Base-by-base conservation (phyloP, 35 echinoderm and acorn worm species). In the Diadema setosum region DNA sequence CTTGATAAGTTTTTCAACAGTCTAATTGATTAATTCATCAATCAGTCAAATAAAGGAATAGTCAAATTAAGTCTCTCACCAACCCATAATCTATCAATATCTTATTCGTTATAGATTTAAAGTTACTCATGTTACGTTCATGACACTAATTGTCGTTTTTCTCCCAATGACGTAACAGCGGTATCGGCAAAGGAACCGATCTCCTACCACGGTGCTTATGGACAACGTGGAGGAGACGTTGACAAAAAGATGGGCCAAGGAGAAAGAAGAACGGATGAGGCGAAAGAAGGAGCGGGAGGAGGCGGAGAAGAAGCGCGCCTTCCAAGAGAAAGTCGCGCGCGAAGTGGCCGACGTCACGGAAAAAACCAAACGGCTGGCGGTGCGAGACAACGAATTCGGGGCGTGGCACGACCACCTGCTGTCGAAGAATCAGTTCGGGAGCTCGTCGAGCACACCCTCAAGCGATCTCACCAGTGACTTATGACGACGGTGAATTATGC, bases 191-290 rank as follows among this genome's bases (percentile, higher is more conserved):
- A 85, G 83, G 34, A 83, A 93, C 21, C 74, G 94, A 21, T 89
- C 90, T 41, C 94, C 94, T 25, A 91, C 93, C 69, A 93, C 90
- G 2, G 94, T 87, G 8, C 89, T 97, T 8, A 78, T 97, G 70
- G 94, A 90, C 30, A 82, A 48, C 12, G 92, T 97, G 31, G 94
- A 97, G 42, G 94, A 85, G 2, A 97, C 91, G n/a, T 81, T 97
- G 17, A 65, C 86, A 1, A 82, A 85, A 35, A 82, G 90, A 31
- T 97, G 94, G 94, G 82, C 67, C 3, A 9, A 80, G 42, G 94
- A 97, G 42, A 83, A 89, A 45, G 45, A 69, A 5, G 83, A 92
- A 16, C 67, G 87, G 39, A 32, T 90, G 12, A 43, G 86, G 21
- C 58, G 59, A 44, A 78, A 86, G 50, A 89, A 42, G 46, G 81